These are phyloP conservation scores for Hippasteria phrygiana DNA, from an alignment of 53 echinoderm and acorn worm genomes.

Conservation along the genomic window DNA sequence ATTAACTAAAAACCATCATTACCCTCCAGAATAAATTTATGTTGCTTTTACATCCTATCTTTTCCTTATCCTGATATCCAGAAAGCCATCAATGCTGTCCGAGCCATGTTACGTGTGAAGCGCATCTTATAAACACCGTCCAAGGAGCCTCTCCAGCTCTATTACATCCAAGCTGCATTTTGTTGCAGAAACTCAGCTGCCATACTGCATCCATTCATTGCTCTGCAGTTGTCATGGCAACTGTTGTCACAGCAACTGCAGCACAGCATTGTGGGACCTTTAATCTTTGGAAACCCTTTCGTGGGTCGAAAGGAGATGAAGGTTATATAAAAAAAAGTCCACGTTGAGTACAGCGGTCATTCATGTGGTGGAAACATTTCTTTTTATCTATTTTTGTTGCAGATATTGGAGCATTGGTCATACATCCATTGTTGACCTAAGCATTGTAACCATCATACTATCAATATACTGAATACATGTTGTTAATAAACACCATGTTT, in stretches of 20 bases:
- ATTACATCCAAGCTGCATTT: constrained; percentile 53
- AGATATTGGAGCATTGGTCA: background rate
- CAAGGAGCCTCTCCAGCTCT: background rate
- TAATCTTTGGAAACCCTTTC: constrained; percentile 4
- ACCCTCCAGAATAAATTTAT: background rate
- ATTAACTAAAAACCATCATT: too few species aligned
- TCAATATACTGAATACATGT: background rate
- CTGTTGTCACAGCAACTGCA: constrained; percentile 34
- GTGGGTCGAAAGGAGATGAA: background rate
- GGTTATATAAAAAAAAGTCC: background rate
- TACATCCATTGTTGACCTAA: background rate
- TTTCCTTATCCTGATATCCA: constrained; percentile 51
- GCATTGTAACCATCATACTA: background rate
- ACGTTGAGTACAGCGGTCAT: background rate
- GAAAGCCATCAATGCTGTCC: constrained; percentile 99
- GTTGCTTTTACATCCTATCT: background rate
- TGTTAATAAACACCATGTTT: background rate
- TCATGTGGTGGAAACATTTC: background rate
- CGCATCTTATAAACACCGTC: constrained; percentile 38
- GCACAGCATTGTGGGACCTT: constrained; percentile 22
- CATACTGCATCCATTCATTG: constrained; percentile 19
- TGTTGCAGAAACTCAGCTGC: constrained; percentile 44
- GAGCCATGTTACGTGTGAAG: constrained; percentile 97
- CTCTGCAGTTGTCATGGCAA: constrained; percentile 5
- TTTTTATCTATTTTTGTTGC: background rate